phyloP scores from a whole-genome alignment of 2,113 vertebrate species.

The Dolichallabes microphthalmus region DNA sequence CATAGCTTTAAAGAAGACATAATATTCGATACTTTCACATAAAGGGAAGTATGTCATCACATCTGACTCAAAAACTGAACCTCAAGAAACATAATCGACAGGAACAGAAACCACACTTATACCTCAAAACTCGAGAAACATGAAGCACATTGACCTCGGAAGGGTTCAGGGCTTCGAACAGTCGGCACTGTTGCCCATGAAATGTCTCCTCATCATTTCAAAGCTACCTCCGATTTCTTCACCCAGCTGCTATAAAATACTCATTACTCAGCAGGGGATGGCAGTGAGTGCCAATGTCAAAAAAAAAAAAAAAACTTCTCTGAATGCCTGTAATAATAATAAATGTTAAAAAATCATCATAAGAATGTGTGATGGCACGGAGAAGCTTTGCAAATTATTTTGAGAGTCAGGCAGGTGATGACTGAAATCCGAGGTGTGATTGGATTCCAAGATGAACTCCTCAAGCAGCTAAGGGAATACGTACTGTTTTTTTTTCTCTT shows the following conservation, averaged over 20 bases:
- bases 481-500: slow-evolving; percentile 71
- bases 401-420: slow-evolving; percentile 65
- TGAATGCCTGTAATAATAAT: slow-evolving; percentile 22
- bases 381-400: slow-evolving; percentile 37
- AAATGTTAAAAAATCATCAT: too few species aligned
- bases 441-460: slow-evolving; percentile 66
- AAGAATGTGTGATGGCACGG: slow-evolving; percentile 18
- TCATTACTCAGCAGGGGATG: slow-evolving; percentile 75
- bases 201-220: slow-evolving; percentile 83
- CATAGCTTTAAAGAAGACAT: slow-evolving; percentile 64
- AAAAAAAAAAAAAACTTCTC: slow-evolving; percentile 35
- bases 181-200: slow-evolving; percentile 84
- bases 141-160: slow-evolving; percentile 76
- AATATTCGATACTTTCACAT: slow-evolving; percentile 50
- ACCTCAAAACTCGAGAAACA: slow-evolving; percentile 81
- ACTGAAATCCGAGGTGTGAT: slow-evolving; percentile 66
- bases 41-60: slow-evolving; percentile 58
- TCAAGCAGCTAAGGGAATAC: slow-evolving; percentile 76
- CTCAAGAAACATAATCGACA: slow-evolving; percentile 60
- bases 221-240: slow-evolving; percentile 92
- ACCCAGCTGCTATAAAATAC: slow-evolving; percentile 78
- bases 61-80: slow-evolving; percentile 54
- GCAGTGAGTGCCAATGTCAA: slow-evolving; percentile 59
- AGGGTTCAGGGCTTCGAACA: slow-evolving; percentile 69
- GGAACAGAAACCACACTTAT: slow-evolving; percentile 71